Base-by-base conservation (phyloP, 2,113 vertebrate genomes). In the Tor tambroides region DNA sequence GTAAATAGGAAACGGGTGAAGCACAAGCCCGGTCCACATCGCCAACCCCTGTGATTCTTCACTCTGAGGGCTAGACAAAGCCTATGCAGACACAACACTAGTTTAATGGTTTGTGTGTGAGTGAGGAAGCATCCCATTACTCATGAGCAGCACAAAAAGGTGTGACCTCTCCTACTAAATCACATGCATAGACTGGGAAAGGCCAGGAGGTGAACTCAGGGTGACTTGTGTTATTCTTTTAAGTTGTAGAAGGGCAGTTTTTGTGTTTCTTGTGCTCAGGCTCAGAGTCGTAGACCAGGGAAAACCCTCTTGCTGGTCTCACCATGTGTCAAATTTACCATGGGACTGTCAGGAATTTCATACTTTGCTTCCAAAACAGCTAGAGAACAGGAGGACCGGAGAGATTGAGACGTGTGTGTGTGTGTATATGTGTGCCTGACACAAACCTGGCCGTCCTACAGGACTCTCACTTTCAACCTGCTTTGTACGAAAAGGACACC, bases 261-360 rank as follows among this genome's bases (percentile, higher is more conserved):
- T 51, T 71, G 41, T 61, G 11, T 80, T 61, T 23, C 78, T 80
- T 41, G 14, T 10, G 30, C 46, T 46, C 1, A 83, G 23, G 19
- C 56, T 9, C n/a, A 26, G 9, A 80, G 11, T n/a, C 12, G 10
- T 26, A 72, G 30, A 71, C 26, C 75, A 77, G 65, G 75, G 54
- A 28, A 43, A 78, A 63, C 61, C 32, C 43, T 80, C 41, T 5
- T 6, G 83, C 69, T 89, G 85, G 93, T 85, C 92, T 92, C 91
- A 89, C 93, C 90, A 95, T 93, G 94, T 94, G 96, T 92, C 95
- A 96, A 94, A 96, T 97, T 95, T 94, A 96, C 95, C 95, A 94
- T 92, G 83, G 90, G 93, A 89, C 94, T 95, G 96, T 96, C 94
- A 96, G 97, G 96, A 96, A 97, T 97, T 98, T 97, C 96, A 95